Conservation (phyloP, 2,888 invertebrate genomes). For the Cerastis leucographa region DNA sequence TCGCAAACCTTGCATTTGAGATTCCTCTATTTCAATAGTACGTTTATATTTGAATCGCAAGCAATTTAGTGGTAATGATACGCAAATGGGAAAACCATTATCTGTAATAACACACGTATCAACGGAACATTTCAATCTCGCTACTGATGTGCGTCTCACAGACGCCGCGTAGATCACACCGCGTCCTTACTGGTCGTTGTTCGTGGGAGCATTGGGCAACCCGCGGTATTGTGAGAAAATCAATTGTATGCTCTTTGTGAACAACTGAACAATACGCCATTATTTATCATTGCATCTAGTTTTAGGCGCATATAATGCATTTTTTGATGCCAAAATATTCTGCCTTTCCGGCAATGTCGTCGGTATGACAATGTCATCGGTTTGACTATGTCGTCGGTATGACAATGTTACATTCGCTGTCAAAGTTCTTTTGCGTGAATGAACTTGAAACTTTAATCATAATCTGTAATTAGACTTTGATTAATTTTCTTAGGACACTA, state of each 20-base stretch:
- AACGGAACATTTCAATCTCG: slow-evolving; percentile 28
- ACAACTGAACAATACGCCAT: slow-evolving; percentile 52
- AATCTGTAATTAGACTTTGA: background rate
- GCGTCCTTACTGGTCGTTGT: slow-evolving; percentile 13
- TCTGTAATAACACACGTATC: slow-evolving; percentile 22
- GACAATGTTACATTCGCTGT: background rate
- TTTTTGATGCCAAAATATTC: slow-evolving; percentile 7
- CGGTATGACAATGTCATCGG: background rate
- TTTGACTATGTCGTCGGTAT: slow-evolving; percentile 2
- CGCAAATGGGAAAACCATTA: slow-evolving; percentile 25
- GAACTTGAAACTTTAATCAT: background rate
- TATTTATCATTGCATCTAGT: slow-evolving; percentile 40
- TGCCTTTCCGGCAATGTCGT: slow-evolving; percentile 4
- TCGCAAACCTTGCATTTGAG: slow-evolving; percentile 23
- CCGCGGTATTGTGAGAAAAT: slow-evolving; percentile 34
- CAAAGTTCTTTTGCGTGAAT: background rate
- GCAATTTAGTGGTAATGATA: slow-evolving; percentile 42
- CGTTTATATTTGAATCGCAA: slow-evolving; percentile 19
- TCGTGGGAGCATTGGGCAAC: slow-evolving; percentile 57
- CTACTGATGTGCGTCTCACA: background rate
- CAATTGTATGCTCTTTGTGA: slow-evolving; percentile 59
- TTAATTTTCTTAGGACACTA: background rate
- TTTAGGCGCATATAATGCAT: slow-evolving; percentile 15
- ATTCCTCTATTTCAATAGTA: slow-evolving; percentile 35
- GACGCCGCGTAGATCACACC: slow-evolving; percentile 21